Conservation (phyloP, 64 coral and sea anemone genomes). For the Porites australiensis region DNA sequence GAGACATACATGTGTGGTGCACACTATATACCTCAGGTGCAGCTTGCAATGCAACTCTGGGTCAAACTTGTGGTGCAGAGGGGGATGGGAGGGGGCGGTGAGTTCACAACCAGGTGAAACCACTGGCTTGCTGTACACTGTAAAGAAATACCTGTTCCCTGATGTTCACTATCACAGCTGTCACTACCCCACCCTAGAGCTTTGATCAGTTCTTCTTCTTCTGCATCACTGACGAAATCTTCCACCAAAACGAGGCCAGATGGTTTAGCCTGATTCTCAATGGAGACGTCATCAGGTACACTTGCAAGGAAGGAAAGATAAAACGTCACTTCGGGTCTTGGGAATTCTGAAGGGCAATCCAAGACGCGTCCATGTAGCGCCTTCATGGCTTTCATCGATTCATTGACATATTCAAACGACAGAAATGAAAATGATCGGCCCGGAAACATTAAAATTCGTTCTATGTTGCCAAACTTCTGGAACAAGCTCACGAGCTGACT, state of each 20-base stretch:
- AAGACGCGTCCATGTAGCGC: conserved; percentile 75
- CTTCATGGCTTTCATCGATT: conserved; percentile 77
- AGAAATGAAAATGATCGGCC: conserved; percentile 91
- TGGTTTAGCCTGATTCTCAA: conserved; percentile 52
- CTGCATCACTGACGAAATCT: conserved; percentile 78
- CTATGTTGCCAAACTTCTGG: conserved; percentile 76
- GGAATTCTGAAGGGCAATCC: conserved; percentile 65
- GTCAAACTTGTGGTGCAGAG: too few species aligned
- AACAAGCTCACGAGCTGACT: conserved; percentile 77
- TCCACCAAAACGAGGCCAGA: conserved; percentile 81
- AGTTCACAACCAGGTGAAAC: too few species aligned
- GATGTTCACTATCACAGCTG: background rate
- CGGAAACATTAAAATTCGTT: conserved; percentile 89
- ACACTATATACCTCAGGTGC: too few species aligned
- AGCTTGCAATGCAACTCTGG: too few species aligned
- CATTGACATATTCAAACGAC: conserved; percentile 60
- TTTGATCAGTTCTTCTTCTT: conserved; percentile 80
- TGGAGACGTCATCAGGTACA: conserved; percentile 56
- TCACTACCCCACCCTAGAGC: conserved; percentile 65
- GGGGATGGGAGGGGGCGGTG: too few species aligned
- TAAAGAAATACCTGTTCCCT: conserved; percentile 70
- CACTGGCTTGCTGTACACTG: too few species aligned
- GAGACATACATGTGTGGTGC: too few species aligned
- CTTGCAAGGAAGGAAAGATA: conserved; percentile 81
- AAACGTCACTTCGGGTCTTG: conserved; percentile 57